Base-by-base conservation (phyloP, 2,113 vertebrate species). In the Datnioides undecimradiatus region DNA sequence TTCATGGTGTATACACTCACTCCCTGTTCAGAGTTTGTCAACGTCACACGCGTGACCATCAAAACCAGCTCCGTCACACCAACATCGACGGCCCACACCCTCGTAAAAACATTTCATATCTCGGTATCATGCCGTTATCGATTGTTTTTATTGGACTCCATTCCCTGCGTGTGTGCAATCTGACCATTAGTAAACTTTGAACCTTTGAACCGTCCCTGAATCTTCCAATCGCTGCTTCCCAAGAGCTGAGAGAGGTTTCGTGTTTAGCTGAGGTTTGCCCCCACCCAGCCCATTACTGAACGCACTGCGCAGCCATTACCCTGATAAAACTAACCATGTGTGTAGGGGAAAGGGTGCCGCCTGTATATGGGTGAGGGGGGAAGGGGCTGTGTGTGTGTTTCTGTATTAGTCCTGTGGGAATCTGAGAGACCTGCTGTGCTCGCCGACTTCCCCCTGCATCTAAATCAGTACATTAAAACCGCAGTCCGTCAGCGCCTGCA, bases 261-360 rank as follows among this genome's bases (percentile, higher is more conserved):
- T 80, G 80, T 82, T 80, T 65, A 31, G 72, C 77, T 33, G 45
- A 67, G 75, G 27, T 38, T 25, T 19, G 68, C 33, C 46, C 12
- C 25, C 52, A 40, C 64, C 41, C 27, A 19, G 63, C 34, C 83
- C 89, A 91, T 91, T 91, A 92, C 83, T 69, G 83, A 79, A 83
- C 34, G 34, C 84, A 75, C 68, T 13, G 43, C 82, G 38, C 45
- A 79, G 81, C 76, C 89, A 92, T 92, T 91, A 92, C 84, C 25
- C 79, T 90, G 92, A 93, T 91, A 85, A 90, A 90, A 83, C 87
- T 77, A 90, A 86, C 90, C 87, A 88, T 92, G 91, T 92, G 92
- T 93, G 89, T 88, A 81, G 87, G 88, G 81, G 80, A 88, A 90
- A 86, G 88, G 84, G 77, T 88, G 86, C 76, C 12, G 78, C 66